phyloP scores from a whole-genome alignment of 1,140 invertebrate species.

The Plodia interpunctella region DNA sequence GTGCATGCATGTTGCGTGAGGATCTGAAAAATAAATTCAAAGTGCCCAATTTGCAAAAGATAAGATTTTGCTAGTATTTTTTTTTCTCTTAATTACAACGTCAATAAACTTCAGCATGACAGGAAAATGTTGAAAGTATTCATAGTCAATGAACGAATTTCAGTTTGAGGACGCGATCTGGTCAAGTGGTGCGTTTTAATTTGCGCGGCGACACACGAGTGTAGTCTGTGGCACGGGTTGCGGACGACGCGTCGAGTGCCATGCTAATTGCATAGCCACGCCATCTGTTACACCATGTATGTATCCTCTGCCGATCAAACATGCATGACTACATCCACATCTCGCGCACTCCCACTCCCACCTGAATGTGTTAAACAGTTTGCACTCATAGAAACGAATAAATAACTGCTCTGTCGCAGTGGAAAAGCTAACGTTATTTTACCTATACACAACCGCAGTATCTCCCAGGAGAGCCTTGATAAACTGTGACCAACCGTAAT shows the following conservation, averaged over 20 bases:
- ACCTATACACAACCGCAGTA: constrained; percentile 30
- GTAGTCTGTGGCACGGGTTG: constrained; percentile 57
- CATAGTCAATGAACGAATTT: constrained; percentile 58
- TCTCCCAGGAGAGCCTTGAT: constrained; percentile 57
- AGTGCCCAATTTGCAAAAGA: no score
- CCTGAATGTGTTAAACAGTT: background rate
- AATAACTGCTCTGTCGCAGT: constrained; percentile 20
- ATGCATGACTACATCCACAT: background rate
- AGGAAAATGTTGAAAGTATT: constrained; percentile 42
- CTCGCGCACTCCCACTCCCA: background rate
- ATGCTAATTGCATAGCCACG: constrained; percentile 71
- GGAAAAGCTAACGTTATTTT: constrained; percentile 30
- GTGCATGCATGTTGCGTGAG: no score
- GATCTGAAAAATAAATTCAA: no score
- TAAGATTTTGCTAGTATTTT: no score
- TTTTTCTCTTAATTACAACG: constrained; percentile 15
- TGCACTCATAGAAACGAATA: constrained; percentile 12
- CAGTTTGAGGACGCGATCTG: constrained; percentile 60
- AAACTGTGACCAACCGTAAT: constrained; percentile 58
- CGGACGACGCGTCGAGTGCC: constrained; percentile 63
- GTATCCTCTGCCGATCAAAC: constrained; percentile 36
- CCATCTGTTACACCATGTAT: constrained; percentile 41
- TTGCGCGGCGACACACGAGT: constrained; percentile 73
- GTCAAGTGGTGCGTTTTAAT: constrained; percentile 73
- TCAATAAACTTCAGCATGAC: constrained; percentile 15